Percentiles rank a stretch among this genome's conserved stretches.
phyloP scores from a whole-genome alignment of 2,113 vertebrate genomes.

The Dissostichus mawsoni region DNA sequence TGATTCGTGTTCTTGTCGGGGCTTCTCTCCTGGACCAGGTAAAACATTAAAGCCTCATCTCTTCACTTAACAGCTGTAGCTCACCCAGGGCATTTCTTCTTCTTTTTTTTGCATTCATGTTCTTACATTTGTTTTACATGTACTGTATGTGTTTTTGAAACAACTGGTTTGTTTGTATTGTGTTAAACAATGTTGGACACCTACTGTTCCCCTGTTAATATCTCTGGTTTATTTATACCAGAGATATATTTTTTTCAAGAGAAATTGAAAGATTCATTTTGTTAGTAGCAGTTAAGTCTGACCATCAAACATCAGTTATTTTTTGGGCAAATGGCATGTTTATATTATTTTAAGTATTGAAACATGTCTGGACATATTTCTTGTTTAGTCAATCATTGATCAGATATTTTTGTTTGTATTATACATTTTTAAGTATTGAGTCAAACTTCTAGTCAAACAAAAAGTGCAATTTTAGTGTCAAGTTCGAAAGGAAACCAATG shows the following conservation, averaged over 20 bases:
- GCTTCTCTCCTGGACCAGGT: conserved; percentile 60
- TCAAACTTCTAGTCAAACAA: too few relatives aligned
- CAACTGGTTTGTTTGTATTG: conserved; percentile 3
- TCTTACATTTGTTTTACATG: background rate
- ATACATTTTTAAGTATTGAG: too few relatives aligned
- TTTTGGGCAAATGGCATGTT: background rate
- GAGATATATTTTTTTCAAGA: too few relatives aligned
- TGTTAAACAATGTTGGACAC: background rate
- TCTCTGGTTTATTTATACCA: conserved; percentile 4
- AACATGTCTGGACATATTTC: too few relatives aligned
- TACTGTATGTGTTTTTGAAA: conserved; percentile 34
- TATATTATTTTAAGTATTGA: too few relatives aligned
- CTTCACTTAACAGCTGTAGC: conserved; percentile 48
- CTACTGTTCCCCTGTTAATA: background rate
- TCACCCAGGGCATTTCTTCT: conserved; percentile 26
- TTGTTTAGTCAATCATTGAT: too few relatives aligned
- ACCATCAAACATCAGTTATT: background rate
- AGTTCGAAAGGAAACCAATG: too few relatives aligned
- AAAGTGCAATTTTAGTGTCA: too few relatives aligned
- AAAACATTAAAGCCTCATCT: conserved; percentile 59
- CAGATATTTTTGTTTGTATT: too few relatives aligned
- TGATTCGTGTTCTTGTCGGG: conserved; percentile 58
- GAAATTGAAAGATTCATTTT: background rate
- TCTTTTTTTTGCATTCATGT: conserved; percentile 2
- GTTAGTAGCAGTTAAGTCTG: background rate